Percentiles rank a stretch among this genome's conserved stretches.
phyloP scores from a whole-genome alignment of 2,797 vertebrate species.

The Urosaurus nigricauda region DNA sequence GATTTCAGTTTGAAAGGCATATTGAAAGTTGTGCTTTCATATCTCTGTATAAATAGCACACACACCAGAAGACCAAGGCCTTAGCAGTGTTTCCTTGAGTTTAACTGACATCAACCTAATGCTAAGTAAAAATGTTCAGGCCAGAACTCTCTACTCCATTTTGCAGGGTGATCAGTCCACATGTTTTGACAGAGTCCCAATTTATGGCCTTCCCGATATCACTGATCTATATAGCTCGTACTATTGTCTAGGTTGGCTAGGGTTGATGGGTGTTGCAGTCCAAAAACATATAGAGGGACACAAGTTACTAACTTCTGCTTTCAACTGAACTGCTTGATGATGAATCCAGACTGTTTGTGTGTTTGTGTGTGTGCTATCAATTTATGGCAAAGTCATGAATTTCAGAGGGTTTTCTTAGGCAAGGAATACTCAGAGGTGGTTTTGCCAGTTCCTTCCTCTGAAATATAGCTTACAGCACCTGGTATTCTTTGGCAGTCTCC shows the following conservation, averaged over 20 bases:
- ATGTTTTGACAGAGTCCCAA: background rate
- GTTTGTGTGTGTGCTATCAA: too few species aligned
- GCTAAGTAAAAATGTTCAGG: background rate
- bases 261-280: background rate
- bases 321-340: background rate
- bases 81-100: background rate
- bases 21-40: background rate
- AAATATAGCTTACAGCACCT: too few species aligned
- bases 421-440: too few species aligned
- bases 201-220: background rate
- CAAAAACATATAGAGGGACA: background rate
- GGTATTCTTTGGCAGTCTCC: too few species aligned
- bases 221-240: background rate
- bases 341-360: background rate
- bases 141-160: background rate
- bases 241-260: background rate
- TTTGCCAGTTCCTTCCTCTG: too few species aligned
- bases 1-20: background rate
- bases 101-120: background rate
- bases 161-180: background rate
- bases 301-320: background rate
- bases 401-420: too few species aligned
- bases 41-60: background rate
- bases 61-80: background rate
- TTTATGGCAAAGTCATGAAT: too few species aligned